phyloP scores from a whole-genome alignment of 2,113 vertebrate species.

The Apus apus region DNA sequence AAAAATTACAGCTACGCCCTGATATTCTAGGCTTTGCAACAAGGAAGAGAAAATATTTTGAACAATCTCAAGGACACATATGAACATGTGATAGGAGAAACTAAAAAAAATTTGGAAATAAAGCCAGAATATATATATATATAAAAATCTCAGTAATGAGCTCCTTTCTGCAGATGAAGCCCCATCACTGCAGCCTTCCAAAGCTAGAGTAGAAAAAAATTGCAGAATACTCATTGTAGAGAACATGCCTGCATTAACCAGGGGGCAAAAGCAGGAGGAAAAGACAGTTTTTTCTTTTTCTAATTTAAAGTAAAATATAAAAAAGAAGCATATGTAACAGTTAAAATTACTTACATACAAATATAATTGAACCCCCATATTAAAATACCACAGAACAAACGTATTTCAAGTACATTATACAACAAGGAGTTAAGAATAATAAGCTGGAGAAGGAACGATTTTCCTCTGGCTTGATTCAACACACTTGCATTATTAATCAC shows the following conservation, averaged over 20 bases:
- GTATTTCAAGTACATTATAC: not conserved
- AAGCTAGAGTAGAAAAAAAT: not conserved
- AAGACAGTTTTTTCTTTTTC: not conserved
- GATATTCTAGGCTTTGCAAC: not conserved
- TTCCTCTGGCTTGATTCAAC: not conserved
- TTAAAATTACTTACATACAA: not conserved
- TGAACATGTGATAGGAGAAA: not conserved
- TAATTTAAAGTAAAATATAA: not conserved
- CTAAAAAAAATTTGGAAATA: not conserved
- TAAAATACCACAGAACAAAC: not conserved
- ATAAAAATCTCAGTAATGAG: not conserved
- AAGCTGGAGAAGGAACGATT: not conserved
- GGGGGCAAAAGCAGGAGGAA: not conserved
- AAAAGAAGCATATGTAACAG: not conserved
- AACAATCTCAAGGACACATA: not conserved
- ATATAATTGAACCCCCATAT: not conserved
- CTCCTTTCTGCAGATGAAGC: not conserved
- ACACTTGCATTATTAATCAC: conserved; percentile 13
- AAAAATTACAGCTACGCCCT: not conserved
- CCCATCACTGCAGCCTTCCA: not conserved
- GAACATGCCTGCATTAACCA: not conserved
- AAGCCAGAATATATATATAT: not conserved
- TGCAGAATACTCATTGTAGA: not conserved
- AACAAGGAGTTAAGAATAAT: conserved; percentile 34
- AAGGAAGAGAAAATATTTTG: not conserved